Conservation (phyloP, 2,113 vertebrate species). For the Tragelaphus scriptus region DNA sequence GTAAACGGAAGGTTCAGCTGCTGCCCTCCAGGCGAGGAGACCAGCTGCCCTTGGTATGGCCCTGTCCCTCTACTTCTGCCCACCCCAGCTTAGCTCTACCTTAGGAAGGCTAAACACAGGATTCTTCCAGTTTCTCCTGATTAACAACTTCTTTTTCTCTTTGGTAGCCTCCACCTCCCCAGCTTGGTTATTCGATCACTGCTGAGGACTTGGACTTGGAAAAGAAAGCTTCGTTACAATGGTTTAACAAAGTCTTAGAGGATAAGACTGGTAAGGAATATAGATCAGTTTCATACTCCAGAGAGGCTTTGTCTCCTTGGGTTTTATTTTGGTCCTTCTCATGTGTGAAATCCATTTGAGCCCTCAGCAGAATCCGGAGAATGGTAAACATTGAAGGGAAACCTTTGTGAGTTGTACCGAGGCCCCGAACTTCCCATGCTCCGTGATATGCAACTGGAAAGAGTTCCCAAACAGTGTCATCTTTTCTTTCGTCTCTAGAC, state of each 20-base stretch:
- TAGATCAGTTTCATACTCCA: neutral
- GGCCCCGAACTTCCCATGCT: neutral
- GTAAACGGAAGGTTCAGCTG: constrained; percentile 89
- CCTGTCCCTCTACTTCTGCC: neutral
- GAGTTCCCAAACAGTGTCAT: neutral
- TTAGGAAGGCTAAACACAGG: neutral
- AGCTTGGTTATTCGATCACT: constrained; percentile 90
- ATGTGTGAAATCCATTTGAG: neutral
- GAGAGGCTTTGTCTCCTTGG: neutral
- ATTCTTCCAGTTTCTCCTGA: neutral
- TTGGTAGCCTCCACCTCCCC: constrained; percentile 89
- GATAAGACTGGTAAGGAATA: constrained; percentile 83
- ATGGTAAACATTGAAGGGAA: neutral
- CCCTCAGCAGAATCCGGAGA: neutral
- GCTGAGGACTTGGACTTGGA: constrained; percentile 91
- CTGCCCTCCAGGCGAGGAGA: constrained; percentile 83
- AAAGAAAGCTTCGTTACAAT: constrained; percentile 84
- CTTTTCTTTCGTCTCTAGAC: constrained; percentile 52
- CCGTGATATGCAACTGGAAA: neutral
- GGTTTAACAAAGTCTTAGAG: constrained; percentile 90
- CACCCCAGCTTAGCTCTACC: constrained; percentile 48
- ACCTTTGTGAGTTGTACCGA: neutral
- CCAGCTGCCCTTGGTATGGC: constrained; percentile 87
- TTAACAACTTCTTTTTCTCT: neutral
- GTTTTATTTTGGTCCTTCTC: neutral